Evolutionary conservation across 1,140 invertebrate species (phyloP).

Genomic region (Physella acuta): DNA sequence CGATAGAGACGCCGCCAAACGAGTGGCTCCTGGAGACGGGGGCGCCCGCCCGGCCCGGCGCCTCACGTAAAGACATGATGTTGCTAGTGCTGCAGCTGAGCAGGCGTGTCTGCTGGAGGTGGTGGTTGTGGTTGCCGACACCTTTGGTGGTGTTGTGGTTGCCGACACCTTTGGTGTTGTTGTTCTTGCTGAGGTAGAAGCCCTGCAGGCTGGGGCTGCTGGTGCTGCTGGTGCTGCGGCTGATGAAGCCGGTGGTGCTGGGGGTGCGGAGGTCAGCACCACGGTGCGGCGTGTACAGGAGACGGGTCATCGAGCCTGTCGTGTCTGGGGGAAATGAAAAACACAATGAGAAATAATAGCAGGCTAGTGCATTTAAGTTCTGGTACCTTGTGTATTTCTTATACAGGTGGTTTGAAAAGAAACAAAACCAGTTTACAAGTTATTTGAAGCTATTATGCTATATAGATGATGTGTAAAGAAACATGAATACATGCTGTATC

Average conservation of each 20-base stretch:
- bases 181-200: slow-evolving; percentile 11
- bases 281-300: neutral
- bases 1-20: slow-evolving; percentile 47
- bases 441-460: no score
- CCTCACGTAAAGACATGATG: slow-evolving; percentile 15
- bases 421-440: no score
- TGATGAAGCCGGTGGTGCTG: neutral
- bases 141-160: neutral
- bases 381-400: no score
- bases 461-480: no score
- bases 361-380: no score
- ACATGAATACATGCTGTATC: no score
- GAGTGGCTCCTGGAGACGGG: slow-evolving; percentile 48
- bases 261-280: neutral
- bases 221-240: slow-evolving; percentile 6
- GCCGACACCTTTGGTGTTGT: neutral
- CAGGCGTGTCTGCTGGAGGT: slow-evolving; percentile 14
- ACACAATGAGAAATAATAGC: no score
- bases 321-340: slow-evolving; percentile 15
- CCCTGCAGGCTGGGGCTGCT: slow-evolving; percentile 14
- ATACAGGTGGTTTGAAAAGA: no score
- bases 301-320: slow-evolving; percentile 26
- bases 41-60: neutral
- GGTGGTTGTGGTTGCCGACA: neutral
- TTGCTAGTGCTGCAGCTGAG: slow-evolving; percentile 22